These are phyloP conservation scores for Danio tinwini DNA, from an alignment of 2,797 vertebrate genomes.

Conservation along the genomic window DNA sequence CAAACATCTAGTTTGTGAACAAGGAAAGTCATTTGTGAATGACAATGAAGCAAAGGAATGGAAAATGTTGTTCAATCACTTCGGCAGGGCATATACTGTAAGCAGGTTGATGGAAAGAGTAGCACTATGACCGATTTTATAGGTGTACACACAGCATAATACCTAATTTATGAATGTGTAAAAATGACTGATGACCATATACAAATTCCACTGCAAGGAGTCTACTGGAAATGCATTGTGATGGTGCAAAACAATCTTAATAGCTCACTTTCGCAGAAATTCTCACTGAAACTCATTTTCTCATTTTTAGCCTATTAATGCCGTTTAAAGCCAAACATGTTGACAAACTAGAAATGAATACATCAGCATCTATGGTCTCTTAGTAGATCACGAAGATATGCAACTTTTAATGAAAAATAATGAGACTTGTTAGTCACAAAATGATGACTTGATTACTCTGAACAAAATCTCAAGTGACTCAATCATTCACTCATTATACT, in stretches of 20 bases:
- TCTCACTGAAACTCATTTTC: not conserved
- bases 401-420: not conserved
- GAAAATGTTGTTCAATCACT: constrained; percentile 10
- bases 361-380: not conserved
- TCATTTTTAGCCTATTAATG: not conserved
- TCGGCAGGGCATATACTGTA: not conserved
- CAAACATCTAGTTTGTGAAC: not conserved
- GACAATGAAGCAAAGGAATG: constrained; percentile 5
- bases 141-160: constrained; percentile 6
- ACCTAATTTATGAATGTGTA: constrained; percentile 34
- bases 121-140: not conserved
- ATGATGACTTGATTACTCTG: not conserved
- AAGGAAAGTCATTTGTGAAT: not conserved
- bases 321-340: not conserved
- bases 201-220: not conserved
- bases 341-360: not conserved
- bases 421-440: not conserved
- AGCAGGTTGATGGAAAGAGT: not conserved
- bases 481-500: not conserved
- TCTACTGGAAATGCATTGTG: constrained; percentile 15
- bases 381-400: not conserved
- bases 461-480: not conserved
- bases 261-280: not conserved
- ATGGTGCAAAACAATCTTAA: not conserved
- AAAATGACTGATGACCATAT: constrained; percentile 13